Evolutionary conservation across 2,113 vertebrate species (phyloP), one percentile per base, ranked within the genome.

Genomic region (Macquaria ambigua): DNA sequence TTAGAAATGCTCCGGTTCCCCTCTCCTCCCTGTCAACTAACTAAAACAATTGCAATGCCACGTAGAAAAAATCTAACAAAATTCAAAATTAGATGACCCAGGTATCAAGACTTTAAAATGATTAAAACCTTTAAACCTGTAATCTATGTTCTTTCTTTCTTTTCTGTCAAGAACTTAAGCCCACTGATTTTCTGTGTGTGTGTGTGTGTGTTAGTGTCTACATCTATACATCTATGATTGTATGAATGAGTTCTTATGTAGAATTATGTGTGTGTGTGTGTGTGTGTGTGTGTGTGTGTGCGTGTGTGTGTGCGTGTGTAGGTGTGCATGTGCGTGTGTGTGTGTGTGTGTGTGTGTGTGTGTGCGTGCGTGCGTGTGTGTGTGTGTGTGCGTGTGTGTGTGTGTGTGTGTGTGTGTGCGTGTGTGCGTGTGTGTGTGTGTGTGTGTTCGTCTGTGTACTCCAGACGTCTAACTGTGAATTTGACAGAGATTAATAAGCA

Each of bases 401-500:
- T n/a, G 20, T 34, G 28, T 21, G 41, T 61, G 25, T 37, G 9
- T 21, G 18, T 6, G 50, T 15, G 46, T 55, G 31, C 15, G 31
- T 58, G 10, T 46, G 72, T 31, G 37, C 20, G 63, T 41, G 37
- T 37, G 86, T 39, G 21, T 37, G 28, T 23, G 41, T 62, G 28
- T 21, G 72, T 31, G 37, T 20, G 37, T 41, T 21, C 46, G 66
- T 66, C 52, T 68, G 53, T 59, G 10, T 4, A 23, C 31, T 75
- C 16, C 37, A 63, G 80, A 86, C 14, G 23, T 76, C 87, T 88
- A 68, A 81, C 85, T 89, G 78, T 81, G 88, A 72, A 82, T 85
- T 69, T 92, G 82, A 88, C 85, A 80, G 78, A 90, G 92, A 90
- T 92, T 89, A 90, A 93, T 91, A 81, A 83, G 74, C 63, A 78